Evolutionary conservation across 2,113 vertebrate genomes (phyloP).

Genomic region (Nyctereutes procyonoides): DNA sequence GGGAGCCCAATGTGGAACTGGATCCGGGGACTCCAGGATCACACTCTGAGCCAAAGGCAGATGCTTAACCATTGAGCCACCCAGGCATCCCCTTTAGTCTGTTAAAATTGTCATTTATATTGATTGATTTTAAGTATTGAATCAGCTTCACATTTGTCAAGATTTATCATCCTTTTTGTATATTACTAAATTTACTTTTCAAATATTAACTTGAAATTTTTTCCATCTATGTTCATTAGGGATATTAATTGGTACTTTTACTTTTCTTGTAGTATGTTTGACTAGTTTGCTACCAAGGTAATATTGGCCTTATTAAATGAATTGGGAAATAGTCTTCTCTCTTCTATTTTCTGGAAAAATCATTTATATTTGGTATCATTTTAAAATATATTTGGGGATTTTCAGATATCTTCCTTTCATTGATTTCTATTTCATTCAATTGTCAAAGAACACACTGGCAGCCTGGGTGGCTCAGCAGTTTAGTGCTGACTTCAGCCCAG

Average conservation of each 20-base stretch:
- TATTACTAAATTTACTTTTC: background rate
- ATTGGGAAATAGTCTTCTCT: background rate
- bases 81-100: background rate
- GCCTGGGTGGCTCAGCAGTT: no score
- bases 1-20: no score
- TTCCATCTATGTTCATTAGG: background rate
- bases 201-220: background rate
- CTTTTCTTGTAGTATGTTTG: background rate
- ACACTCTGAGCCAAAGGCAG: no score
- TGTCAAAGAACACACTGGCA: background rate
- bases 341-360: background rate
- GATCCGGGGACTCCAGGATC: no score
- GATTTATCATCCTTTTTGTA: background rate
- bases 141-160: background rate
- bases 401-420: background rate
- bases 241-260: background rate
- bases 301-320: background rate
- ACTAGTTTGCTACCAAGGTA: background rate
- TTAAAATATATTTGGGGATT: background rate
- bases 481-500: no score
- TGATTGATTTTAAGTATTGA: slow-evolving; percentile 20
- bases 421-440: background rate
- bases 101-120: background rate
- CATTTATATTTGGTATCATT: background rate
- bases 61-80: no score